Conservation (phyloP, 2,888 invertebrate species). For the Eupithecia dodoneata region DNA sequence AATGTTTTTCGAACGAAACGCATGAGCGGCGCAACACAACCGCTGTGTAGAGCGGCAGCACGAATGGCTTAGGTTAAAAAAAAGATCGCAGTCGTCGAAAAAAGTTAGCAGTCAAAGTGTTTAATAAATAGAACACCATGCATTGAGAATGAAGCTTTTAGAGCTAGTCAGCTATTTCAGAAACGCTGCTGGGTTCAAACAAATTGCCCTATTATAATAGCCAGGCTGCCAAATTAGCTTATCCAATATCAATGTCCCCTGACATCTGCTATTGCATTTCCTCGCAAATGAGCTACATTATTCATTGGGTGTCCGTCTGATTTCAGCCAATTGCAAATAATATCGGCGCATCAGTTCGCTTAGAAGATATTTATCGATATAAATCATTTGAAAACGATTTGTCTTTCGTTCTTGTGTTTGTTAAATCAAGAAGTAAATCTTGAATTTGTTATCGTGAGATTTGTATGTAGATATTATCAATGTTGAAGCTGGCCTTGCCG, state of each 20-base stretch:
- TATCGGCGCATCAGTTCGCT: slow-evolving; percentile 37
- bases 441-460: background rate
- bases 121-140: slow-evolving; percentile 8
- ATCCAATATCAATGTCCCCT: slow-evolving; percentile 53
- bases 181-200: slow-evolving; percentile 48
- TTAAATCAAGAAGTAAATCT: background rate
- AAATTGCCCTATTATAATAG: slow-evolving; percentile 51
- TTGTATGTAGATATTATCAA: background rate
- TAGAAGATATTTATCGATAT: background rate
- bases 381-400: background rate
- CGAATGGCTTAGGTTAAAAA: too few species aligned
- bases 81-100: too few species aligned
- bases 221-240: slow-evolving; percentile 49
- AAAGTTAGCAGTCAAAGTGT: too few species aligned
- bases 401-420: background rate
- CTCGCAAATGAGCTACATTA: slow-evolving; percentile 52
- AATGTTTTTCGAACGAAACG: too few species aligned
- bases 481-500: background rate
- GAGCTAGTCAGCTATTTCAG: slow-evolving; percentile 28
- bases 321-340: slow-evolving; percentile 47
- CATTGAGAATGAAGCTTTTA: slow-evolving; percentile 16
- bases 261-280: slow-evolving; percentile 49
- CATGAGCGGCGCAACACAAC: too few species aligned
- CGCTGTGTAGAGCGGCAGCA: too few species aligned
- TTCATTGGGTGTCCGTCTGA: slow-evolving; percentile 49